Evolutionary conservation across 2,113 vertebrate genomes (phyloP), one percentile per base, ranked within the genome.

Genomic region (Aspiorhynchus laticeps): DNA sequence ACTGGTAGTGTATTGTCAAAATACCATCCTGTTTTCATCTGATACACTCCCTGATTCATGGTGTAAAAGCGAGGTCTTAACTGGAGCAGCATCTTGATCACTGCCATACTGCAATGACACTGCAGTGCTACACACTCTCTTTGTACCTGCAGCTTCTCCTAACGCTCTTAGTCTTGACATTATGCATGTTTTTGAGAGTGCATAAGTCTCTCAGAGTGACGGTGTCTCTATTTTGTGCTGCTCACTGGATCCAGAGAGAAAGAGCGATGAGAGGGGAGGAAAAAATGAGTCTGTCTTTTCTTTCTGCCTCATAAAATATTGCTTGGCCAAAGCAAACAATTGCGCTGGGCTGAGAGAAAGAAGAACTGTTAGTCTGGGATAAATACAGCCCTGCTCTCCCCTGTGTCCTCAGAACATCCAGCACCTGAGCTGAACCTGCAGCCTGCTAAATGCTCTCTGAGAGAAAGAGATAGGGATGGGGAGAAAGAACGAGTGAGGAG

Each of bases 51-150:
- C 31, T 24, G 69, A 71, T 21, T 67, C 63, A 1, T 38, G 67
- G 2, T 75, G 85, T 67, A 84, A 80, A 84, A 56, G 26, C 26
- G 43, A 33, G 59, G 31, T 21, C 21, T 59, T 59, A 80, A 75
- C 31, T 65, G 33, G 65, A 53, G 77, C 74, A 41, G 84, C 87
- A 90, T 93, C 92, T 89, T 28, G 78, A 90, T 88, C 85, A 80
- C 89, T 83, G 75, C 90, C 91, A 90, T 94, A 90, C 92, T 93
- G 93, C 93, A 94, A 89, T 91, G 91, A 90, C 92, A 87, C 93
- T 91, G 93, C 93, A 94, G 89, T 93, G 93, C 93, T 92, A 93
- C 92, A 91, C 90, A 88, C 84, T 90, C 88, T 91, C 87, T 85
- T 76, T 88, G 89, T 86, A 43, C 51, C 31, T 31, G 56, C 46